phyloP scores from a whole-genome alignment of 2,113 vertebrate species.

The Phainopepla nitens region DNA sequence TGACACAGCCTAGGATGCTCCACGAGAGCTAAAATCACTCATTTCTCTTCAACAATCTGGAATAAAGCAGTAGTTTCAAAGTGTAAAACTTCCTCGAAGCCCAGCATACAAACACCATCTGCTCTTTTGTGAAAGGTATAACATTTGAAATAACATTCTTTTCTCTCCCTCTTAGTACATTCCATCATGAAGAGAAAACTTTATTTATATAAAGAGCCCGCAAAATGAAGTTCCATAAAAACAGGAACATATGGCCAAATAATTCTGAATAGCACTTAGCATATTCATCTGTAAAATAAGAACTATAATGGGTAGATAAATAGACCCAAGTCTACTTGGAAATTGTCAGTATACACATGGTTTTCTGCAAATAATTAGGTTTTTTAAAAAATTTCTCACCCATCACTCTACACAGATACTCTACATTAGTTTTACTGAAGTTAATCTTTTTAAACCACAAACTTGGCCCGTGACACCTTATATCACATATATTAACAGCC shows the following conservation, averaged over 20 bases:
- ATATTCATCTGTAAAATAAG: slow-evolving; percentile 52
- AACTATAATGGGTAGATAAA: slow-evolving; percentile 37
- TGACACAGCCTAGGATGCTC: not conserved
- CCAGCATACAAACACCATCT: slow-evolving; percentile 48
- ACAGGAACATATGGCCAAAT: slow-evolving; percentile 60
- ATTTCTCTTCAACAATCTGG: not conserved
- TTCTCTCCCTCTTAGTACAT: not conserved
- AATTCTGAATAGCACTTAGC: slow-evolving; percentile 39
- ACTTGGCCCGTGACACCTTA: not conserved
- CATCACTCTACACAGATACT: not conserved
- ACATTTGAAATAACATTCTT: slow-evolving; percentile 25
- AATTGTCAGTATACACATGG: slow-evolving; percentile 12
- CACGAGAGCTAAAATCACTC: not conserved
- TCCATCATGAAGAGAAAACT: not conserved
- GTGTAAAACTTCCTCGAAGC: slow-evolving; percentile 16
- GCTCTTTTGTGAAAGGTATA: slow-evolving; percentile 29
- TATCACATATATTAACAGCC: not conserved
- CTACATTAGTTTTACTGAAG: not conserved
- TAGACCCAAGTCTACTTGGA: slow-evolving; percentile 8
- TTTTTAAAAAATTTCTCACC: not conserved
- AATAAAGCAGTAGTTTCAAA: slow-evolving; percentile 12
- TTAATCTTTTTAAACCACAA: not conserved
- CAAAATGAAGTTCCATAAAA: slow-evolving; percentile 52
- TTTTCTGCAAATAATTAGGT: slow-evolving; percentile 13
- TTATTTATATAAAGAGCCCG: slow-evolving; percentile 19